Evolutionary conservation across 1,140 invertebrate species (phyloP).

Genomic region (Drosophila micromelanica): DNA sequence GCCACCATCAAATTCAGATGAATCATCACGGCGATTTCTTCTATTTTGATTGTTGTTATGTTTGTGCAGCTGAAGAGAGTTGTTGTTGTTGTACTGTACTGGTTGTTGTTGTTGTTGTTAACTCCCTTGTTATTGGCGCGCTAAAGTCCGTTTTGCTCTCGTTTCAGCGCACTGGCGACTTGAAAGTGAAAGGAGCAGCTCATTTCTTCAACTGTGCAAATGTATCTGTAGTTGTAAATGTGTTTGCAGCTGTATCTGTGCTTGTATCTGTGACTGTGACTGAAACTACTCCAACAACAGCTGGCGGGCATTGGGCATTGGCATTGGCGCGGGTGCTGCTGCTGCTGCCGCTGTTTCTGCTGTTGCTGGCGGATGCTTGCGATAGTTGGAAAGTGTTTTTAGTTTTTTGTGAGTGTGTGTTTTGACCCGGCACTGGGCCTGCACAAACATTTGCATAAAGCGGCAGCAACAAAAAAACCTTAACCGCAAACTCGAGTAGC

Average conservation of each 20-base stretch:
- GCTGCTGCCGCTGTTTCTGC: no score
- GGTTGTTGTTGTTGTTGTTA: conserved; percentile 3
- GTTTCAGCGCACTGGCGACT: conserved; percentile 64
- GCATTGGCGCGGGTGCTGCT: conserved; percentile 63
- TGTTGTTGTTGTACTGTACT: conserved; percentile 22
- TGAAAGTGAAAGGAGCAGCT: conserved; percentile 79
- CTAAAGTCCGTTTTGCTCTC: conserved; percentile 77
- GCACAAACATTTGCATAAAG: conserved; percentile 73
- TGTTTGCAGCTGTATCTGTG: conserved; percentile 12
- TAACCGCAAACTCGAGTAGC: conserved; percentile 72
- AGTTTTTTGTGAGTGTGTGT: conserved; percentile 5
- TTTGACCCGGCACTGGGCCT: conserved; percentile 34
- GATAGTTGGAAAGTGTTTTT: conserved; percentile 76
- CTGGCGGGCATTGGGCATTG: conserved; percentile 53
- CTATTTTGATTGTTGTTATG: conserved; percentile 45
- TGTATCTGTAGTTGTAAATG: conserved; percentile 16
- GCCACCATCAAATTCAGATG: conserved; percentile 47
- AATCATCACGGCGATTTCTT: conserved; percentile 72
- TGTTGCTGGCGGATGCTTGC: conserved; percentile 68
- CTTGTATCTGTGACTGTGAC: conserved; percentile 16
- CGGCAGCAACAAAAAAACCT: conserved; percentile 14
- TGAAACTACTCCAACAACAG: conserved; percentile 23
- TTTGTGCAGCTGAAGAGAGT: conserved; percentile 43
- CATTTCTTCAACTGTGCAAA: conserved; percentile 60
- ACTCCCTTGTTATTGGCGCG: conserved; percentile 47